Percentiles rank a stretch among this genome's conserved stretches.
These are phyloP conservation scores for Synergus japonicus DNA, from an alignment of 2,888 invertebrate species.

Conservation along the genomic window DNA sequence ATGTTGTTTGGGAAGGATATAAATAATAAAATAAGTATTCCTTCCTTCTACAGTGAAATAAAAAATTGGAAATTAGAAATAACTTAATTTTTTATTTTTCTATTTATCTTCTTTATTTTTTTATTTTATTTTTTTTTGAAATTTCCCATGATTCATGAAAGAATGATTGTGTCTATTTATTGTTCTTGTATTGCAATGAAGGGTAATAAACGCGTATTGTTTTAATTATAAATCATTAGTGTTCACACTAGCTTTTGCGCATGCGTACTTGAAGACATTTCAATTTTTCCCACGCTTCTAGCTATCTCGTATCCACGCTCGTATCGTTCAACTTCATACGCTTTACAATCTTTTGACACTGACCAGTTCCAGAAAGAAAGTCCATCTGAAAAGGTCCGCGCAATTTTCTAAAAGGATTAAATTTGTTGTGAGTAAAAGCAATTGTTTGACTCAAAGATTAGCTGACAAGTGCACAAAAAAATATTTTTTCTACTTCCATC, in stretches of 20 bases:
- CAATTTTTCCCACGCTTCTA: slow-evolving; percentile 39
- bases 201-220: slow-evolving; percentile 37
- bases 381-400: neutral
- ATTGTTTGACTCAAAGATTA: neutral
- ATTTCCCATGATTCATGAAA: neutral
- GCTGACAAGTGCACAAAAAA: neutral
- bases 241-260: slow-evolving; percentile 24
- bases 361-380: slow-evolving; percentile 32
- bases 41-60: no score
- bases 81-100: neutral
- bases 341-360: slow-evolving; percentile 22
- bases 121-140: neutral
- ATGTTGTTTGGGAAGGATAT: no score
- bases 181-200: neutral
- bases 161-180: neutral
- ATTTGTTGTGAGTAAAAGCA: neutral
- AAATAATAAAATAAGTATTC: no score
- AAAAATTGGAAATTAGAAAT: no score
- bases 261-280: slow-evolving; percentile 32
- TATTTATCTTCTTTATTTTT: neutral
- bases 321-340: no score
- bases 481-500: neutral
- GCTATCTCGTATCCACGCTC: slow-evolving; percentile 2
- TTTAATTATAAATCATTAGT: slow-evolving; percentile 26
- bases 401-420: neutral